phyloP scores from a whole-genome alignment of 2,113 vertebrate species.

The Misgurnus mizolepis region DNA sequence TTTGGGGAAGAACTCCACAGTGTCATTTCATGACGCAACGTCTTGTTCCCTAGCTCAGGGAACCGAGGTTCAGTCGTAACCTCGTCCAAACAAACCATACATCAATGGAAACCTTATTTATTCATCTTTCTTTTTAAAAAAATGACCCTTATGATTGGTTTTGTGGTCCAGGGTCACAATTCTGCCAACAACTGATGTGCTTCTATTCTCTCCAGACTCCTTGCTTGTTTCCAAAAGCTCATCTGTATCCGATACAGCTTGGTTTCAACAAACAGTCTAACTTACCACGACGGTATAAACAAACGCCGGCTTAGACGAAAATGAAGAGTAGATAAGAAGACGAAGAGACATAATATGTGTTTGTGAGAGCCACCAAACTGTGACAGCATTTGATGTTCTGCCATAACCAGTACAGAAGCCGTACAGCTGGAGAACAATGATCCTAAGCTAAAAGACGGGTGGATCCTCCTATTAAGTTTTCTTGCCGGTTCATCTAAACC shows the following conservation, averaged over 20 bases:
- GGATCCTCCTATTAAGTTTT: not conserved
- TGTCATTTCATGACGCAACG: too few species aligned
- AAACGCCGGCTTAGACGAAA: constrained; percentile 40
- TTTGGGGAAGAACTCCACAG: too few species aligned
- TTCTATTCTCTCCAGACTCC: constrained; percentile 20
- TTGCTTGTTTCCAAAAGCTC: constrained; percentile 44
- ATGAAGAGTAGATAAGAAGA: constrained; percentile 29
- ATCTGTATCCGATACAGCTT: constrained; percentile 49
- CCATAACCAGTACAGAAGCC: constrained; percentile 31
- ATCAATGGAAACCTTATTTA: too few species aligned
- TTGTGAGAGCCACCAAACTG: constrained; percentile 50
- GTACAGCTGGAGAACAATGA: constrained; percentile 3
- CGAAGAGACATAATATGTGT: constrained; percentile 43
- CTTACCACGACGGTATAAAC: constrained; percentile 42
- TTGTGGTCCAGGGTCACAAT: too few species aligned
- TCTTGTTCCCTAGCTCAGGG: too few species aligned
- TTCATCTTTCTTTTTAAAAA: too few species aligned
- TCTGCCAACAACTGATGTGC: not conserved
- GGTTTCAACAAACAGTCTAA: constrained; percentile 48
- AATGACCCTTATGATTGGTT: too few species aligned
- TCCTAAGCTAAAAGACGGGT: constrained; percentile 7
- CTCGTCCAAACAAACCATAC: too few species aligned
- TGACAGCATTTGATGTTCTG: constrained; percentile 42
- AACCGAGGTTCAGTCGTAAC: too few species aligned
- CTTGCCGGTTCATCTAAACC: constrained; percentile 7